Base-by-base conservation (phyloP, 2,888 invertebrate species). In the Didymodactylos carnosus region DNA sequence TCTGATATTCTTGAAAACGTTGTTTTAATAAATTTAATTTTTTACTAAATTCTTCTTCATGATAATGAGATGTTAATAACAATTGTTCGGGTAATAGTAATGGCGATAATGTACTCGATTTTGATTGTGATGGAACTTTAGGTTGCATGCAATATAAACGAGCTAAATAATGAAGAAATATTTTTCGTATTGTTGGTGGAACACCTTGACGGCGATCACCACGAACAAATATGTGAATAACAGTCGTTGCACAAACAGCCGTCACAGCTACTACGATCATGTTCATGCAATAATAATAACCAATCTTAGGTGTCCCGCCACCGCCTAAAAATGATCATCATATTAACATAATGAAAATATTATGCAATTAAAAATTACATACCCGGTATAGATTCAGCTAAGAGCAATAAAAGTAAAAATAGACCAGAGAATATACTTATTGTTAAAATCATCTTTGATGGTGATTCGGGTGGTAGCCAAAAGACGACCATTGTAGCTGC, bases 401-500 rank as follows among this genome's bases (percentile, higher is more conserved):
- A 77, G n/a, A 83, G 78, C 46, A 82, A 76, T 73, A 83, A 77
- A 73, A 83, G 76, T 35, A 83, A 81, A 76, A 83, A 83, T 76
- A 83, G 82, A 29, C 82, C 82, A 51, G 82, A 79, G 77, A 82
- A 83, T 53, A 83, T 80, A 77, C 82, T 82, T 82, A 83, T 82
- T 39, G 82, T 83, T 72, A 83, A 78, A 72, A 81, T 78, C 79
- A 83, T 81, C 77, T 83, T 83, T n/a, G 83, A 82, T 11, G 83
- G 82, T 25, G 83, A 82, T 76, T 83, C 83, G 4, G 83, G 83
- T 25, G 83, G 83, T 51, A 83, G 80, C 83, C 83, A 83, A 77
- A 83, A 83, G 39, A 83, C 79, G 7, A 83, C 83, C 70, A 83
- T 79, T 8, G 83, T 83, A 70, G 83, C 79, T n/a, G 81, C 80